A percentile compares a stretch with the other conserved stretches of the same genome.
Evolutionary conservation across 2,113 vertebrate species (phyloP).

Genomic region (Dicerorhinus sumatrensis): DNA sequence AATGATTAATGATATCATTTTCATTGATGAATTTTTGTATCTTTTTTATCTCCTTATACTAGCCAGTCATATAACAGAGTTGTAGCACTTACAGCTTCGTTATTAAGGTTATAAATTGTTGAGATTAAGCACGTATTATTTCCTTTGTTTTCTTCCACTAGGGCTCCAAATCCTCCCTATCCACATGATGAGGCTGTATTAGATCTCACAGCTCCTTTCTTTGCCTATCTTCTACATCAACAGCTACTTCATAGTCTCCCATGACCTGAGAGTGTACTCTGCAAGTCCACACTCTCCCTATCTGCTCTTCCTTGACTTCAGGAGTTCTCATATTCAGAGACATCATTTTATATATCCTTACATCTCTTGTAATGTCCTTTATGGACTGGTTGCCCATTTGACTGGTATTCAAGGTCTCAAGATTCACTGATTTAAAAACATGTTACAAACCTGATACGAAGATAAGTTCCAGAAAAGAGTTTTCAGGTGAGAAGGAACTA

Average conservation of each 20-base stretch:
- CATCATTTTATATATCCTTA: not conserved
- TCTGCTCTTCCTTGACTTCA: not conserved
- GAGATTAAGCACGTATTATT: not conserved
- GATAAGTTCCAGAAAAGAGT: not conserved
- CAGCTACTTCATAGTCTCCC: too few relatives aligned
- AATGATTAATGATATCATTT: not conserved
- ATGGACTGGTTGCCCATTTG: not conserved
- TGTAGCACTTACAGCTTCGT: not conserved
- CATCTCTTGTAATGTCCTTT: not conserved
- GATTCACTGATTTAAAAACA: not conserved
- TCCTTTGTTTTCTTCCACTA: not conserved
- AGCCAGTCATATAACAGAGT: not conserved
- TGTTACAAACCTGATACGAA: not conserved
- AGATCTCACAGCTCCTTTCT: not conserved
- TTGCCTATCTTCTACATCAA: not conserved
- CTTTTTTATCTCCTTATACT: not conserved
- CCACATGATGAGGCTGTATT: not conserved
- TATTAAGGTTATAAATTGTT: not conserved
- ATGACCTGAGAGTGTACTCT: not conserved
- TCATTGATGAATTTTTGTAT: not conserved
- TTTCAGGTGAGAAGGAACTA: not conserved
- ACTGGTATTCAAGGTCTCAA: not conserved
- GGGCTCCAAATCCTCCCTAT: not conserved
- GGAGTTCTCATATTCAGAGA: not conserved
- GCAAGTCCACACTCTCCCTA: not conserved